Evolutionary conservation across 1,140 invertebrate species (phyloP).

Genomic region (Sitophilus oryzae): DNA sequence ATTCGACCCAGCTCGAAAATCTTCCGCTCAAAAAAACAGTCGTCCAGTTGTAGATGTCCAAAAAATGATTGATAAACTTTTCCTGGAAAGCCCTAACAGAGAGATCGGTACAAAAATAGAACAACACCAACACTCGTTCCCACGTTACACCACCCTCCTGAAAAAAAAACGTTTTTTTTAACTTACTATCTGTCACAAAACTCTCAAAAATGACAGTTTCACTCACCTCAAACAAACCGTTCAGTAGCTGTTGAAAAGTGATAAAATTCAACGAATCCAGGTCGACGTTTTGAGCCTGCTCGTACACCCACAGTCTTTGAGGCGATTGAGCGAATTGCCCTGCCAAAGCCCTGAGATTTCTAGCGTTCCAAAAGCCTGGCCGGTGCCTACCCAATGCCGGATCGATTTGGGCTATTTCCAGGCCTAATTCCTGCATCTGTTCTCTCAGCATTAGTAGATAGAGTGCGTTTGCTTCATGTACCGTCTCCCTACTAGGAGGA

Average conservation of each 20-base stretch:
- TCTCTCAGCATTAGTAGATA: not conserved
- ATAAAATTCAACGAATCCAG: slow-evolving; percentile 18
- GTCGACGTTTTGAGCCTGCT: slow-evolving; percentile 20
- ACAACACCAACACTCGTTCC: slow-evolving; percentile 16
- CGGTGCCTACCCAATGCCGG: not conserved
- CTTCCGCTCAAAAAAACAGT: slow-evolving; percentile 8
- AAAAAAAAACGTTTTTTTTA: not conserved
- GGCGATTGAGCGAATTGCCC: slow-evolving; percentile 11
- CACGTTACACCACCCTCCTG: slow-evolving; percentile 17
- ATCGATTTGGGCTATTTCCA: not conserved
- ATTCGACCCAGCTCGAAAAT: slow-evolving; percentile 9
- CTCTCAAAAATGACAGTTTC: not conserved
- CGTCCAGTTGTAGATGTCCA: slow-evolving; percentile 14
- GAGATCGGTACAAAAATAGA: slow-evolving; percentile 19
- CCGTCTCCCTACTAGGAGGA: not conserved
- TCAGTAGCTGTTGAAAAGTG: slow-evolving; percentile 18
- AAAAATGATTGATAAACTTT: slow-evolving; percentile 8
- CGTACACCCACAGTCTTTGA: slow-evolving; percentile 15
- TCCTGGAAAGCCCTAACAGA: slow-evolving; percentile 14
- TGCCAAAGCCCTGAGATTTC: slow-evolving; percentile 1
- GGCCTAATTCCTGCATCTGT: not conserved
- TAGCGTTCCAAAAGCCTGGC: slow-evolving; percentile 1
- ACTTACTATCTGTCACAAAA: not conserved
- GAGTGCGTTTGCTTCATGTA: not conserved
- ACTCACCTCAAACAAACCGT: slow-evolving; percentile 21